These are phyloP conservation scores for Rhingia rostrata DNA, from an alignment of 2,888 invertebrate genomes.

Conservation along the genomic window DNA sequence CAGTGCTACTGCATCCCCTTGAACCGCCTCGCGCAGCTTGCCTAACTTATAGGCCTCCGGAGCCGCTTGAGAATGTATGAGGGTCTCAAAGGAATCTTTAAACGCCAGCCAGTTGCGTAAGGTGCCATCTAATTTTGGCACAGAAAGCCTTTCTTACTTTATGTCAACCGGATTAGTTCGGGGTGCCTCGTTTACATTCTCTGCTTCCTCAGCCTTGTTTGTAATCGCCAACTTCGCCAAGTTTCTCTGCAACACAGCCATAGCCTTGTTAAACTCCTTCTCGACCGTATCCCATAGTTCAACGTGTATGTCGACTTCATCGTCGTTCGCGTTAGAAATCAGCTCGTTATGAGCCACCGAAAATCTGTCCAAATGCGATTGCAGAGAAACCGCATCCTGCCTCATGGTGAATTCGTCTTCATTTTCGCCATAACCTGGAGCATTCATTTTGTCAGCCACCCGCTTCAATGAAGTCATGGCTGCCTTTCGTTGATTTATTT, in stretches of 20 bases:
- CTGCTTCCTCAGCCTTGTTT: neutral
- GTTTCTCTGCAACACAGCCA: slow-evolving; percentile 1
- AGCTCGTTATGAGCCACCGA: neutral
- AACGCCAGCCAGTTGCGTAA: too few relatives aligned
- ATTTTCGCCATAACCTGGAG: neutral
- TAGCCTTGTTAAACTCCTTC: slow-evolving; percentile 5
- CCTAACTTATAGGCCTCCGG: too few relatives aligned
- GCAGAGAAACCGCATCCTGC: slow-evolving; percentile 8
- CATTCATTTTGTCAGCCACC: neutral
- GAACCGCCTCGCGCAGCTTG: too few relatives aligned
- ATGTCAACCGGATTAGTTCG: neutral
- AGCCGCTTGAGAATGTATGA: too few relatives aligned
- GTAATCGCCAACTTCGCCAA: neutral
- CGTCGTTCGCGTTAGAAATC: neutral
- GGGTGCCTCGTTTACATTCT: neutral
- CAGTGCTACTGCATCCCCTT: too few relatives aligned
- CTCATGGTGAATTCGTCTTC: slow-evolving; percentile 2
- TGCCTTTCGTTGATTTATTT: too few relatives aligned
- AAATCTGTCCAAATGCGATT: slow-evolving; percentile 3
- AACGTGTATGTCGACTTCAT: neutral
- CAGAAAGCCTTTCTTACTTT: neutral
- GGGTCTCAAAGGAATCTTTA: too few relatives aligned
- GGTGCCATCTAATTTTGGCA: neutral
- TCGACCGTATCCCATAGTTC: neutral
- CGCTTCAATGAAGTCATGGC: neutral